These are phyloP conservation scores for Nomada flava DNA, from an alignment of 2,888 invertebrate species.

Conservation along the genomic window DNA sequence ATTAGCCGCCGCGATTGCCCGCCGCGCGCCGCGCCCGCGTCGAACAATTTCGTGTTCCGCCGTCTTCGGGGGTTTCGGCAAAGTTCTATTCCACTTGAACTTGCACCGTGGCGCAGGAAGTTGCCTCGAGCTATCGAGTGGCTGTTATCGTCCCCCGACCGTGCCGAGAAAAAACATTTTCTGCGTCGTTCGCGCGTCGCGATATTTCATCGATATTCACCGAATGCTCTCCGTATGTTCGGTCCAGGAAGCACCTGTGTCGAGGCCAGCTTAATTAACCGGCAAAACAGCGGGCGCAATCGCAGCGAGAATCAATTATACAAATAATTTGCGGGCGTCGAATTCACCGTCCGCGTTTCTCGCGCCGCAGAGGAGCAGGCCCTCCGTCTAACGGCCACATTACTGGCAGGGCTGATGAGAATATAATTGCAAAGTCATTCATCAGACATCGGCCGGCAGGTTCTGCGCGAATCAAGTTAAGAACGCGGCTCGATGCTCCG, in stretches of 20 bases:
- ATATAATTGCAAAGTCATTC: constrained; percentile 78
- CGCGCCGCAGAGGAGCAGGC: constrained; percentile 26
- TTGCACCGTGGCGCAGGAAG: constrained; percentile 3
- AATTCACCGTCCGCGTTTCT: constrained; percentile 16
- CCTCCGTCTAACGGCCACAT: constrained; percentile 50
- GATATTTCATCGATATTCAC: constrained; percentile 47
- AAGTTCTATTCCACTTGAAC: neutral
- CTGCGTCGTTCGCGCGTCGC: constrained; percentile 38
- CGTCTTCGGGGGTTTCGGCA: neutral
- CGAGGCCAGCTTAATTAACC: constrained; percentile 4
- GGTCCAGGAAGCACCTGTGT: neutral
- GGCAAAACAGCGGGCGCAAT: constrained; percentile 16
- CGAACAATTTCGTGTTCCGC: neutral
- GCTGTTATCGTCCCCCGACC: constrained; percentile 21
- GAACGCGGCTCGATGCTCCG: constrained; percentile 54
- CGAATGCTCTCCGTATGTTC: too few relatives aligned
- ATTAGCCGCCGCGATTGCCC: constrained; percentile 14
- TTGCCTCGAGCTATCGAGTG: constrained; percentile 11
- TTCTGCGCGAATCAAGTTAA: constrained; percentile 68
- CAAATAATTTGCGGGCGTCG: constrained; percentile 48
- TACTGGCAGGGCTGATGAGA: constrained; percentile 65
- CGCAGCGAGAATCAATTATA: constrained; percentile 45
- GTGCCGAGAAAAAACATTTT: constrained; percentile 49
- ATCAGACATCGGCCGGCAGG: constrained; percentile 71
- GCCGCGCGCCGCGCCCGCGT: neutral